phyloP scores from a whole-genome alignment of 64 coral and sea anemone species.

The Porites lutea region DNA sequence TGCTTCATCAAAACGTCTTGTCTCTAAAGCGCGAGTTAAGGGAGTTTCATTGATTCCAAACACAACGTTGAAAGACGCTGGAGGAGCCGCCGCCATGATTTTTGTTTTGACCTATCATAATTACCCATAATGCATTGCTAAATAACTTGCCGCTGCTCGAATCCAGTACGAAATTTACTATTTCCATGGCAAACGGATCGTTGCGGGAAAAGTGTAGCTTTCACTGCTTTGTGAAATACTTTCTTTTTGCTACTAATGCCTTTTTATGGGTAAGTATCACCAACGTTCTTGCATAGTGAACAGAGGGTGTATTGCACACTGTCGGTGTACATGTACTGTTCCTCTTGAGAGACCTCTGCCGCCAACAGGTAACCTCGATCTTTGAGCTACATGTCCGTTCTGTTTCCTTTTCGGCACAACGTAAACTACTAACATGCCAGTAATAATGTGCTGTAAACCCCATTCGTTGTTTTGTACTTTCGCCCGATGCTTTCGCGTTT shows the following conservation, averaged over 20 bases:
- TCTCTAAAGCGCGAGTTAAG: conserved; percentile 85
- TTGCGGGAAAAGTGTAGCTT: conserved; percentile 14
- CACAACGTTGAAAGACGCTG: conserved; percentile 80
- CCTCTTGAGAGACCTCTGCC: no score
- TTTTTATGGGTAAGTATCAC: conserved; percentile 54
- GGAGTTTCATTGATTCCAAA: conserved; percentile 89
- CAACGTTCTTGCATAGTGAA: no score
- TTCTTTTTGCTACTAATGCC: conserved; percentile 55
- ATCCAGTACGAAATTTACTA: neutral
- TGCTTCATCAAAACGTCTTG: conserved; percentile 81
- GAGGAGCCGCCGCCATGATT: conserved; percentile 81
- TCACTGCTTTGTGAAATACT: conserved; percentile 67
- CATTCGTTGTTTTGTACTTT: no score
- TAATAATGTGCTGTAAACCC: no score
- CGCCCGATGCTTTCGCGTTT: no score
- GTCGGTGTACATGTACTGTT: no score
- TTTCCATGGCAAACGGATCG: neutral
- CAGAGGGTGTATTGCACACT: no score
- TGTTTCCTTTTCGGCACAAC: no score
- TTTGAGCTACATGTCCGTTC: no score
- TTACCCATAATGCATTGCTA: neutral
- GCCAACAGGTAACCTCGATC: no score
- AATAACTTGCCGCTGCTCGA: neutral
- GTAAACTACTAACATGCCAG: no score
- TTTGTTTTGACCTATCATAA: neutral